A percentile compares a stretch with the other conserved stretches of the same genome.
phyloP scores from a whole-genome alignment of 2,113 vertebrate species.

The Oryzias celebensis region DNA sequence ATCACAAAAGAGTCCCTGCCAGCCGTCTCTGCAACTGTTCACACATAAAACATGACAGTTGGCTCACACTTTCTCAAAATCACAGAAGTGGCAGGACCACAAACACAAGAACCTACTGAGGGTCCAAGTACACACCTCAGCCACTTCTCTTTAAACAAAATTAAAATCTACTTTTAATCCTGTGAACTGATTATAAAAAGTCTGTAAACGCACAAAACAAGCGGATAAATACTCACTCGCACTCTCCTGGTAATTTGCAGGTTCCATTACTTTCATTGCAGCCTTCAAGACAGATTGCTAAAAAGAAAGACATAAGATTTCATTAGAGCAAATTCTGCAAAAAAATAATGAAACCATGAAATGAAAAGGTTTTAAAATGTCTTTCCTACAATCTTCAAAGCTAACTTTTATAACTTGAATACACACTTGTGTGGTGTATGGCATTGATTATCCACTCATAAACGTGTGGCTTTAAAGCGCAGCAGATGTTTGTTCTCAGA shows the following conservation, averaged over 20 bases:
- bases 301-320: conserved; percentile 28
- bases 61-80: conserved; percentile 6
- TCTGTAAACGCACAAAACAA: neutral
- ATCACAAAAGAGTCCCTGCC: conserved; percentile 91
- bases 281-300: conserved; percentile 93
- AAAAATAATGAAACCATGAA: neutral
- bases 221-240: conserved; percentile 84
- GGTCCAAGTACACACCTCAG: neutral
- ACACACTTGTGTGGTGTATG: conserved; percentile 35
- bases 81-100: neutral
- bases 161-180: neutral
- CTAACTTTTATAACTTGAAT: conserved; percentile 19
- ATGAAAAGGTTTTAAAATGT: neutral
- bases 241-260: conserved; percentile 90
- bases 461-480: conserved; percentile 61
- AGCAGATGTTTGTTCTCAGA: conserved; percentile 78
- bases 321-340: neutral
- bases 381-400: neutral
- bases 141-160: neutral
- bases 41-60: conserved; percentile 39
- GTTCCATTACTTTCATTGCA: conserved; percentile 91
- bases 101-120: neutral
- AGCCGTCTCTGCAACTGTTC: conserved; percentile 90
- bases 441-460: conserved; percentile 62
- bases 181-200: neutral